A percentile compares a stretch with the other conserved stretches of the same genome.
phyloP scores from a whole-genome alignment of 2,797 vertebrate genomes.

The Salarias fasciatus region DNA sequence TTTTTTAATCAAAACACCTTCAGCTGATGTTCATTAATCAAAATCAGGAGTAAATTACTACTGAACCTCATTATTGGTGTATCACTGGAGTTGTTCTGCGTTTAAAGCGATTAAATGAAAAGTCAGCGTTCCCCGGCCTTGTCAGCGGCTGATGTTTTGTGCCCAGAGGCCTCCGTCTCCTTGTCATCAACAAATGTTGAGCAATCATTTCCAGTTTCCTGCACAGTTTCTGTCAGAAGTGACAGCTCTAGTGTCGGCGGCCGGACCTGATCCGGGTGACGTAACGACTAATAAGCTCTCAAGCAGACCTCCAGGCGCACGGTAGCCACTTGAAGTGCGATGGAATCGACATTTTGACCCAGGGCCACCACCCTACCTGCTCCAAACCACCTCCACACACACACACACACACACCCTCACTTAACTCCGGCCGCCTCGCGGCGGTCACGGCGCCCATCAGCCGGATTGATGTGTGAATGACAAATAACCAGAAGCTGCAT shows the following conservation, averaged over 20 bases:
- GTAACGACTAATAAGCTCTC: slow-evolving; percentile 33
- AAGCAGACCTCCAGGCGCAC: slow-evolving; percentile 42
- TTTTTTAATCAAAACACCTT: no score
- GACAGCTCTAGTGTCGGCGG: slow-evolving; percentile 22
- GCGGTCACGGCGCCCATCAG: slow-evolving; percentile 48
- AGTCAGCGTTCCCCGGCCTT: not conserved
- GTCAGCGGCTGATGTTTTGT: not conserved
- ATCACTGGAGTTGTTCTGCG: not conserved
- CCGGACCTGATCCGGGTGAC: slow-evolving; percentile 17
- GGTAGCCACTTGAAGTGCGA: slow-evolving; percentile 31
- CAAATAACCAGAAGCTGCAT: slow-evolving; percentile 65
- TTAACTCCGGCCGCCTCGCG: slow-evolving; percentile 50
- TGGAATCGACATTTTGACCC: slow-evolving; percentile 33
- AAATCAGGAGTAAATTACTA: no score
- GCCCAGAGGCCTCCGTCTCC: not conserved
- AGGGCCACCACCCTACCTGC: slow-evolving; percentile 25
- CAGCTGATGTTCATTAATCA: no score
- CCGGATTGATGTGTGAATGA: slow-evolving; percentile 72
- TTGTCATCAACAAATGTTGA: slow-evolving; percentile 8
- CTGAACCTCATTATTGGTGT: not conserved
- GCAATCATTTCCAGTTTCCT: slow-evolving; percentile 14
- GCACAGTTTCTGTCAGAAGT: slow-evolving; percentile 25
- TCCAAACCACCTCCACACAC: not conserved
- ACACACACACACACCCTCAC: not conserved
- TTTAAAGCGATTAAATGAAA: not conserved